Evolutionary conservation across 2,797 vertebrate genomes (phyloP).

Genomic region (Falco cherrug): DNA sequence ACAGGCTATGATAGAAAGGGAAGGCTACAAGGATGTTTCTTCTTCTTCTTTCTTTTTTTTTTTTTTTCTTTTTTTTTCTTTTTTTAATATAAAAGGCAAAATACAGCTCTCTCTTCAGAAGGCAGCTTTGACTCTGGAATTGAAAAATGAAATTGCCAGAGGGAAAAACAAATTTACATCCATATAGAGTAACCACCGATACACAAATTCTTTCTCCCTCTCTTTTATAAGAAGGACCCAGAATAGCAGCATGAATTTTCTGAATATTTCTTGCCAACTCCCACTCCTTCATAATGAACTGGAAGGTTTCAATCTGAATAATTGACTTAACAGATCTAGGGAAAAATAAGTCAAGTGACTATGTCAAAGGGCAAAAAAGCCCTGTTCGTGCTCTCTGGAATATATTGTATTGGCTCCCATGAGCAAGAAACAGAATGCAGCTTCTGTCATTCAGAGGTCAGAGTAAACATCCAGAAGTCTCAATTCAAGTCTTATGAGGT

Average conservation of each 20-base stretch:
- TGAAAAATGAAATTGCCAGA: neutral
- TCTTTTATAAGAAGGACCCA: neutral
- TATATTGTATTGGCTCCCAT: neutral
- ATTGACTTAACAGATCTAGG: neutral
- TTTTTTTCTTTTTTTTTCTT: neutral
- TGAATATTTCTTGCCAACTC: slow-evolving; percentile 39
- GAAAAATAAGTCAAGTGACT: slow-evolving; percentile 44
- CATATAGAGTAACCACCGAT: neutral
- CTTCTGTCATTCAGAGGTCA: neutral
- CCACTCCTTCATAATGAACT: slow-evolving; percentile 33
- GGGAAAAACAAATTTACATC: neutral
- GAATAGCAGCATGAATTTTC: neutral
- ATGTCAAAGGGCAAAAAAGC: neutral
- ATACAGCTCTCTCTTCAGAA: neutral
- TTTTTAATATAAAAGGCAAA: neutral
- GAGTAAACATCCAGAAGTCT: neutral
- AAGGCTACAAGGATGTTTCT: neutral
- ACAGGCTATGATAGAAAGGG: neutral
- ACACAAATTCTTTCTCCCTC: neutral
- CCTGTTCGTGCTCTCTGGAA: neutral
- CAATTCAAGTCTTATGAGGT: neutral
- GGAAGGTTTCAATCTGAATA: slow-evolving; percentile 58
- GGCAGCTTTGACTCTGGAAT: neutral
- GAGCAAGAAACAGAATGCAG: neutral
- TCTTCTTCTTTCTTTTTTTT: too few species aligned